These are phyloP conservation scores for Sminthopsis crassicaudata DNA, from an alignment of 2,113 vertebrate genomes.

Conservation along the genomic window DNA sequence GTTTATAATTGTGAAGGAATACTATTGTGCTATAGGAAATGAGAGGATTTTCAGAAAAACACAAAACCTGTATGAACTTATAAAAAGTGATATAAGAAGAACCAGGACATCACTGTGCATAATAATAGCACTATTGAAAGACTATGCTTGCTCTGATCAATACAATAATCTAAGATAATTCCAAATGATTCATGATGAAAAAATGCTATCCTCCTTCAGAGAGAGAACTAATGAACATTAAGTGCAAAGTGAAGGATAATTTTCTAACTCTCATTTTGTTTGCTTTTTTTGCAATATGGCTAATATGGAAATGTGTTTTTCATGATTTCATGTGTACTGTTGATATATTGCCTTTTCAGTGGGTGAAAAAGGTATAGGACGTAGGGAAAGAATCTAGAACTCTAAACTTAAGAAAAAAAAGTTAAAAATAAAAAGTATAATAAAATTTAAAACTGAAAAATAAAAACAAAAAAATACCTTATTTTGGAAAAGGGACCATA, in stretches of 20 bases:
- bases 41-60: neutral
- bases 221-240: neutral
- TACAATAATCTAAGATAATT: neutral
- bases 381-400: neutral
- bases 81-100: too few relatives aligned
- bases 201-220: neutral
- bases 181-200: neutral
- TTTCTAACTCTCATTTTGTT: neutral
- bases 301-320: neutral
- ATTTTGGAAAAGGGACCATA: neutral
- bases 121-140: neutral
- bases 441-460: neutral
- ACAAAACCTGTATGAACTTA: neutral
- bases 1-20: neutral
- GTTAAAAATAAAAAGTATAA: neutral
- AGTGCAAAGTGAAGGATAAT: neutral
- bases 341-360: neutral
- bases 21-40: neutral
- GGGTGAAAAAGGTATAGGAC: neutral
- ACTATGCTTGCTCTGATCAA: neutral
- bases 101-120: neutral
- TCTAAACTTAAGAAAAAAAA: neutral
- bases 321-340: neutral
- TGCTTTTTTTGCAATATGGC: neutral
- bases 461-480: neutral